Evolutionary conservation across 2,113 vertebrate genomes (phyloP), one percentile per base, ranked within the genome.

Genomic region (Zosterops borbonicus): DNA sequence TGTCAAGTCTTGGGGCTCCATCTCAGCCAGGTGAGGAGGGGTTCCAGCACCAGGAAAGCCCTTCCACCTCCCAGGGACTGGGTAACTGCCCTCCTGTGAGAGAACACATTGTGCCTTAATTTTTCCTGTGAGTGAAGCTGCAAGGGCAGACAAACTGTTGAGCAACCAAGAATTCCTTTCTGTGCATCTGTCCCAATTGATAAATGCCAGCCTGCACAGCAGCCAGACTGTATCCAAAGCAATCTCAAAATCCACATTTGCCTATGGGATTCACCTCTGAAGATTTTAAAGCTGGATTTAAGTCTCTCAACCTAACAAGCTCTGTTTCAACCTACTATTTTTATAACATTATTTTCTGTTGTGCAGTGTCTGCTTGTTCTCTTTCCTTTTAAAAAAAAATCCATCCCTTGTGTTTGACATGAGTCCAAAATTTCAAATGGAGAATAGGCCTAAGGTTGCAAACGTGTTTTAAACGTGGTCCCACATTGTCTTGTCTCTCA

Each of bases 31-130:
- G 18, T 50, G 56, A 71, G 42, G 49, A 74, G 21, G 27, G 47
- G 5, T 25, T 73, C 47, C 24, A n/a, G 73, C 29, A 58, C 14
- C 59, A 41, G 4, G 3, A 69, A 73, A 70, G 35, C 50, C 46
- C 47, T 74, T 78, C 52, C 35, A 24, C 42, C 3, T 58, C 24
- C 41, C 1, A 3, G 25, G 23, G 20, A 18, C 41, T 31, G 69
- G 13, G 29, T 58, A 21, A 20, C 10, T 76, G 58, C 75, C 55
- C 59, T 90, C 42, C 5, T 5, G 49, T 53, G 18, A 62, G n/a
- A 58, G 33, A 65, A 7, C 49, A 10, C 27, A 31, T 70, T 93
- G 92, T 96, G 94, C 96, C 96, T 97, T 93, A 93, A 63, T 67
- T 94, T 82, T 64, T 84, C 52, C 20, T n/a, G 11, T n/a, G 50